A percentile compares a stretch with the other conserved stretches of the same genome.
Conservation (phyloP, 2,797 vertebrate species). For the Poecilia wingei region DNA sequence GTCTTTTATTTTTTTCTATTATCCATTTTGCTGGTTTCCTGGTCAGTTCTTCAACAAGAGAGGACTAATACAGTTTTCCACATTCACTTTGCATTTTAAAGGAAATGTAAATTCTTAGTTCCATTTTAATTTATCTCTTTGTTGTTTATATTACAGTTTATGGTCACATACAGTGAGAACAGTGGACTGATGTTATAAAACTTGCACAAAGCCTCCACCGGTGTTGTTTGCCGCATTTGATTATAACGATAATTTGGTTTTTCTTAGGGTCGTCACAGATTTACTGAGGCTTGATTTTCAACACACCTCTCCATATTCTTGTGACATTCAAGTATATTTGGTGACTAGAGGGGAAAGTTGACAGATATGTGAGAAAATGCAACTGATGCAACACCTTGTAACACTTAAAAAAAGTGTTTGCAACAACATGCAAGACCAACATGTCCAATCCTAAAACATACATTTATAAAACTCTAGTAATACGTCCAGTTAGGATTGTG, state of each 20-base stretch:
- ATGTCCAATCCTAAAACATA: not conserved
- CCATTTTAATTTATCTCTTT: not conserved
- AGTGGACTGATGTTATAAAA: not conserved
- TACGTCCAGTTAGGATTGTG: not conserved
- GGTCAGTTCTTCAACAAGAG: not conserved
- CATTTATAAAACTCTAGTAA: not conserved
- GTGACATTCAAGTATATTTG: not conserved
- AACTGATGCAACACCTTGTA: not conserved
- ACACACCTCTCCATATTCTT: not conserved
- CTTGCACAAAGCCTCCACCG: not conserved
- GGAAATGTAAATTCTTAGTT: not conserved
- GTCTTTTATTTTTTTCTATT: not conserved
- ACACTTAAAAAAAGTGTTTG: not conserved
- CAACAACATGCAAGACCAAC: not conserved
- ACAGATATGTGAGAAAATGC: slow-evolving; percentile 1
- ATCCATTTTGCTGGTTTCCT: not conserved
- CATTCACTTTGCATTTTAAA: not conserved
- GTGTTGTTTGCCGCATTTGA: not conserved
- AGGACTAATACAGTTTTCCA: not conserved
- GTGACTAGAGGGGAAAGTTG: not conserved
- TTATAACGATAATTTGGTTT: not conserved
- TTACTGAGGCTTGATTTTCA: not conserved
- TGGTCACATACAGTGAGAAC: not conserved
- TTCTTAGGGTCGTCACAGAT: not conserved
- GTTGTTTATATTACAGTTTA: not conserved